These are phyloP conservation scores for Ochropacha duplaris DNA, from an alignment of 2,888 invertebrate genomes.

Conservation along the genomic window DNA sequence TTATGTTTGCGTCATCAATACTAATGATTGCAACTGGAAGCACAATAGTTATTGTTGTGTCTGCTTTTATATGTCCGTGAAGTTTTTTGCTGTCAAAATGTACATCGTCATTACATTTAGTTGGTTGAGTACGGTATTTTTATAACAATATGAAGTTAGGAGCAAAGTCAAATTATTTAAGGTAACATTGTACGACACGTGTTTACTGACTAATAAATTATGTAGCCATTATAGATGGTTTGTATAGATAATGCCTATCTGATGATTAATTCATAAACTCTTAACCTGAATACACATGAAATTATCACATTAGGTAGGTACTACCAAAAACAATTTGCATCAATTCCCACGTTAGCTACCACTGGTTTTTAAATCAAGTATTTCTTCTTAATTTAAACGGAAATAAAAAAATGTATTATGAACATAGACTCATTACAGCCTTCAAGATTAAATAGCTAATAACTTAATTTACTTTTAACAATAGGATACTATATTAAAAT, in stretches of 20 bases:
- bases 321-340: background rate
- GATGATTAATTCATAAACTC: background rate
- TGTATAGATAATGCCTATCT: conserved; percentile 15
- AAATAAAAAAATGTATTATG: too few relatives aligned
- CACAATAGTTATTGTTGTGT: conserved; percentile 78
- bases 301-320: too few relatives aligned
- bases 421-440: too few relatives aligned
- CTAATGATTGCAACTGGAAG: conserved; percentile 78
- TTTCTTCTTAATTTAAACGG: too few relatives aligned
- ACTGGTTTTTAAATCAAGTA: too few relatives aligned
- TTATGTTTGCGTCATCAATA: conserved; percentile 80
- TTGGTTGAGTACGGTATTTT: conserved; percentile 63
- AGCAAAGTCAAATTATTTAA: conserved; percentile 38
- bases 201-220: conserved; percentile 35
- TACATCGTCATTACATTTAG: conserved; percentile 80
- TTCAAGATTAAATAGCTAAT: too few relatives aligned
- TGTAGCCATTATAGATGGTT: conserved; percentile 39
- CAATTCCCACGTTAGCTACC: conserved; percentile 5
- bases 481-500: background rate
- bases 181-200: conserved; percentile 21
- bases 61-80: conserved; percentile 48
- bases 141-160: conserved; percentile 65
- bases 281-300: background rate
- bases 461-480: background rate
- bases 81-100: conserved; percentile 55